Conservation (phyloP, 2,797 vertebrate genomes). For the Lepilemur septentrionalis region DNA sequence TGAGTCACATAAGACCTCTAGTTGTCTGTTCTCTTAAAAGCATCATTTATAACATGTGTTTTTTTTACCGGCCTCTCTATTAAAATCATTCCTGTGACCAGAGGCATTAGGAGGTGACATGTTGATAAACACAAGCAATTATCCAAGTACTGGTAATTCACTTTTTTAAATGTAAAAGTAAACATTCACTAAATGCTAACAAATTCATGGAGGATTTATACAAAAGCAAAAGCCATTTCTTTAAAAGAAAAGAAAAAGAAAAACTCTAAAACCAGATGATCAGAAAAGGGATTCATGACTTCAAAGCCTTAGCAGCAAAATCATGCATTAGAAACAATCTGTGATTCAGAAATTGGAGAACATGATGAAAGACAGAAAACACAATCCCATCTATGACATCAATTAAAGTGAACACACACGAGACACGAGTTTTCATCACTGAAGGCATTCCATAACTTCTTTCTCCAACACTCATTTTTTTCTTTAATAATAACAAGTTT, state of each 20-base stretch:
- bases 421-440: neutral
- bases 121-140: neutral
- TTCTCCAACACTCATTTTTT: too few species aligned
- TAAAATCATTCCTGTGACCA: neutral
- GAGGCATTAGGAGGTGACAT: neutral
- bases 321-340: neutral
- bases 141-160: neutral
- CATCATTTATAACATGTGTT: neutral
- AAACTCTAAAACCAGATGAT: neutral
- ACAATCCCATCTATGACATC: neutral
- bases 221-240: neutral
- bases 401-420: neutral
- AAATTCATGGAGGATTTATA: neutral
- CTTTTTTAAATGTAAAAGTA: neutral
- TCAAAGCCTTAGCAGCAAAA: slow-evolving; percentile 18
- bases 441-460: neutral
- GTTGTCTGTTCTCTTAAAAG: neutral
- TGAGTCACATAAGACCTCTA: neutral
- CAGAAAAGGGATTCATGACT: neutral
- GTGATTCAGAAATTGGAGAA: neutral
- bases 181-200: neutral
- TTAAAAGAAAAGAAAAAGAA: neutral
- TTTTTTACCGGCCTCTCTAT: neutral
- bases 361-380: neutral
- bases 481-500: neutral